A percentile compares a stretch with the other conserved stretches of the same genome.
These are phyloP conservation scores for Falco rusticolus DNA, from an alignment of 2,797 vertebrate genomes.

Conservation along the genomic window DNA sequence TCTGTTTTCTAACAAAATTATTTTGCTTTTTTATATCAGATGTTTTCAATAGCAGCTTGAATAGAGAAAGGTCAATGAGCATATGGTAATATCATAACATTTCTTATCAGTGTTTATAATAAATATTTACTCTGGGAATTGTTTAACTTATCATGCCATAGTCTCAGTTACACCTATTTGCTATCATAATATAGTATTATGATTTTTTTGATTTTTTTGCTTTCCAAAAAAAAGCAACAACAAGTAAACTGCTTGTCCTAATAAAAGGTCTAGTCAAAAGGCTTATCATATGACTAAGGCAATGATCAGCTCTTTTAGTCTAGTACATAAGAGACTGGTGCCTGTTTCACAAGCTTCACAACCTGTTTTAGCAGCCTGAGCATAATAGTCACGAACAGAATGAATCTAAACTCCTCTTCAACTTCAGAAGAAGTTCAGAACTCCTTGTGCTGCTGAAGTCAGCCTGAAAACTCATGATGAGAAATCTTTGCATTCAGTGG, in stretches of 20 bases:
- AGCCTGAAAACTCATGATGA: background rate
- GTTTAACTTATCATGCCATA: background rate
- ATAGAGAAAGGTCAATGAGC: background rate
- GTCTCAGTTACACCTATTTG: background rate
- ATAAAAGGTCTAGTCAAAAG: background rate
- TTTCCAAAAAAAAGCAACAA: background rate
- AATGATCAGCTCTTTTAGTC: background rate
- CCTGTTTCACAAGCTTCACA: background rate
- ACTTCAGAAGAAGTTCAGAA: background rate
- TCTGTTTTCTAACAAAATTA: background rate
- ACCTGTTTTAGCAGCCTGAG: background rate
- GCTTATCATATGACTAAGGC: background rate
- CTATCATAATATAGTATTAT: background rate
- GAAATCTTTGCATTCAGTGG: background rate
- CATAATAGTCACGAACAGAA: background rate
- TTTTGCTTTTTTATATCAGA: conserved; percentile 12
- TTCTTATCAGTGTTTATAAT: conserved; percentile 23
- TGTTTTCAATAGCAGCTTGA: background rate
- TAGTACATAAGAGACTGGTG: background rate
- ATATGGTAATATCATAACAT: background rate
- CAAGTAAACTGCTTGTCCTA: background rate
- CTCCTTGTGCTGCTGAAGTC: background rate
- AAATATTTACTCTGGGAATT: background rate
- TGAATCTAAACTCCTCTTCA: background rate
- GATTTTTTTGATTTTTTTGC: background rate